phyloP scores from a whole-genome alignment of 2,113 vertebrate species.

The Chaetops frenatus region DNA sequence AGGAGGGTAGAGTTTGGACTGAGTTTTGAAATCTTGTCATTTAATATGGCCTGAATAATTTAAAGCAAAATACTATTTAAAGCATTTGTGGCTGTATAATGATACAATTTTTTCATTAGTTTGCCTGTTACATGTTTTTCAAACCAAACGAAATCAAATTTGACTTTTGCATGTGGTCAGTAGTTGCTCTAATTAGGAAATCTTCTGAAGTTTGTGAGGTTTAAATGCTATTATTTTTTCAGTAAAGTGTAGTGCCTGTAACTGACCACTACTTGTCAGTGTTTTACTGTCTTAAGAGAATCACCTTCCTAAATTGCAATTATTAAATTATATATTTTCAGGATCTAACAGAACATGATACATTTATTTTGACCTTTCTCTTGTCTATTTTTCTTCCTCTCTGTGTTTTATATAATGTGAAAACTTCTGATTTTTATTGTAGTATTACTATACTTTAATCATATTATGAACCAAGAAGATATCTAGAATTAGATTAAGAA shows the following conservation, averaged over 20 bases:
- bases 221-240: background rate
- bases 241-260: background rate
- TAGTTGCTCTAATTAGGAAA: background rate
- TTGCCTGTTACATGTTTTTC: background rate
- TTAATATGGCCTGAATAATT: background rate
- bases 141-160: background rate
- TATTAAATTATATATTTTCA: background rate
- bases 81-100: background rate
- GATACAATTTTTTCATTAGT: background rate
- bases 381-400: background rate
- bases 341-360: background rate
- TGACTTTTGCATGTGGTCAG: background rate
- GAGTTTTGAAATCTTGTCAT: background rate
- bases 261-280: slow-evolving; percentile 70
- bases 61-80: background rate
- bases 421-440: background rate
- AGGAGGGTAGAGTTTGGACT: background rate
- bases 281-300: slow-evolving; percentile 29
- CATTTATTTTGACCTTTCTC: background rate
- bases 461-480: background rate
- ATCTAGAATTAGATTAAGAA: too few species aligned
- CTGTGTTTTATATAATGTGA: background rate
- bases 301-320: background rate
- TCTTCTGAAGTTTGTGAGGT: background rate
- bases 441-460: background rate